phyloP scores from a whole-genome alignment of 2,113 vertebrate species.

The Barnardius zonarius region DNA sequence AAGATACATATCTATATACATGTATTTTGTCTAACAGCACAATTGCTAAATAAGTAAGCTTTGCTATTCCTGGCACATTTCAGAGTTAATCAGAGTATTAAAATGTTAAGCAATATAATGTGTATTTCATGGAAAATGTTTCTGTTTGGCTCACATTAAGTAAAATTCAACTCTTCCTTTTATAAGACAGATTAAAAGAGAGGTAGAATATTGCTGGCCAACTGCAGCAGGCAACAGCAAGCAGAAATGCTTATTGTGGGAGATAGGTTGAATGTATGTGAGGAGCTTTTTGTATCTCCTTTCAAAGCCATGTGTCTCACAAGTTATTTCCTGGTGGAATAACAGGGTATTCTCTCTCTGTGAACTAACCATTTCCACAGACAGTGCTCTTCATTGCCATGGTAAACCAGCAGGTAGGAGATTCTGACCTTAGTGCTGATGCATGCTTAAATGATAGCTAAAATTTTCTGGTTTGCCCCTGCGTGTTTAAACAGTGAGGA shows the following conservation, averaged over 20 bases:
- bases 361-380: not conserved
- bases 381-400: not conserved
- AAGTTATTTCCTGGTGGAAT: not conserved
- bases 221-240: not conserved
- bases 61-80: slow-evolving; percentile 14
- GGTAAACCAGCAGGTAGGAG: not conserved
- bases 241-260: not conserved
- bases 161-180: not conserved
- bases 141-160: not conserved
- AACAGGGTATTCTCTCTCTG: not conserved
- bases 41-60: not conserved
- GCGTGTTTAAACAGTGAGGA: not conserved
- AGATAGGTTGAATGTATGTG: not conserved
- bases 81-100: not conserved
- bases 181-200: not conserved
- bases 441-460: not conserved
- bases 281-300: not conserved
- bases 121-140: not conserved
- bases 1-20: not conserved
- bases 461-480: not conserved
- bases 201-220: not conserved
- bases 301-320: not conserved
- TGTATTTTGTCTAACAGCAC: not conserved
- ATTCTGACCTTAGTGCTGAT: not conserved
- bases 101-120: slow-evolving; percentile 18